Percentiles rank a stretch among this genome's conserved stretches.
These are phyloP conservation scores for Forbesichthys papilliferus DNA, from an alignment of 2,113 vertebrate genomes.

Conservation along the genomic window DNA sequence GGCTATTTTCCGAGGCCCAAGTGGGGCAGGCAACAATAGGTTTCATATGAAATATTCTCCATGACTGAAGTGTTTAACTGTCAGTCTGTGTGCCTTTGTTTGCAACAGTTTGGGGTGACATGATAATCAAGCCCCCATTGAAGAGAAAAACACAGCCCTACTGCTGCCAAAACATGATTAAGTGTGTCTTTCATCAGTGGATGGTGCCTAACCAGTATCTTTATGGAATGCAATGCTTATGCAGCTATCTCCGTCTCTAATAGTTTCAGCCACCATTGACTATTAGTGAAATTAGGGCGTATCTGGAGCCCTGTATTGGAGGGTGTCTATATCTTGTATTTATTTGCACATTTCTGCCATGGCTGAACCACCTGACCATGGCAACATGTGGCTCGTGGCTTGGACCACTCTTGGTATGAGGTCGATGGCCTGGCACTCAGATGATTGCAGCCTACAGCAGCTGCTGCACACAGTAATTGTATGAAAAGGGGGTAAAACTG, in stretches of 20 bases:
- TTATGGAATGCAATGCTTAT: slow-evolving; percentile 36
- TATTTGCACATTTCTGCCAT: slow-evolving; percentile 33
- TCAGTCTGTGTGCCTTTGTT: slow-evolving; percentile 21
- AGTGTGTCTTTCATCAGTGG: slow-evolving; percentile 50
- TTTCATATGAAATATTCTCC: slow-evolving; percentile 65
- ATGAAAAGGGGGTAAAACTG: slow-evolving; percentile 33
- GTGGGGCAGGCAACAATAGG: slow-evolving; percentile 61
- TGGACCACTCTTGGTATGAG: slow-evolving; percentile 2
- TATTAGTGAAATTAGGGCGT: too few relatives aligned
- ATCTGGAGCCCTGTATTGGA: too few relatives aligned
- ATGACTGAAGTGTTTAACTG: slow-evolving; percentile 51
- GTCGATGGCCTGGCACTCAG: slow-evolving; percentile 8
- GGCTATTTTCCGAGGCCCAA: slow-evolving; percentile 40
- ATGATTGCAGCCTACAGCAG: slow-evolving; percentile 4
- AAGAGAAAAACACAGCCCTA: slow-evolving; percentile 34
- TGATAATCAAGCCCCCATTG: slow-evolving; percentile 39
- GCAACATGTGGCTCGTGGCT: not conserved
- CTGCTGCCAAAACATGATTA: slow-evolving; percentile 48
- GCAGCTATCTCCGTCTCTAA: slow-evolving; percentile 33
- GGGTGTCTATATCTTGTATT: slow-evolving; percentile 29
- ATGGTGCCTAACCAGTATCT: slow-evolving; percentile 37
- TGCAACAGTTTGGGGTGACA: slow-evolving; percentile 55
- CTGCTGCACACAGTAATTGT: slow-evolving; percentile 43
- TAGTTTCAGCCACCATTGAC: slow-evolving; percentile 34
- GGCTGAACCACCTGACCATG: not conserved